phyloP scores from a whole-genome alignment of 2,113 vertebrate species.

The Thunnus maccoyii region DNA sequence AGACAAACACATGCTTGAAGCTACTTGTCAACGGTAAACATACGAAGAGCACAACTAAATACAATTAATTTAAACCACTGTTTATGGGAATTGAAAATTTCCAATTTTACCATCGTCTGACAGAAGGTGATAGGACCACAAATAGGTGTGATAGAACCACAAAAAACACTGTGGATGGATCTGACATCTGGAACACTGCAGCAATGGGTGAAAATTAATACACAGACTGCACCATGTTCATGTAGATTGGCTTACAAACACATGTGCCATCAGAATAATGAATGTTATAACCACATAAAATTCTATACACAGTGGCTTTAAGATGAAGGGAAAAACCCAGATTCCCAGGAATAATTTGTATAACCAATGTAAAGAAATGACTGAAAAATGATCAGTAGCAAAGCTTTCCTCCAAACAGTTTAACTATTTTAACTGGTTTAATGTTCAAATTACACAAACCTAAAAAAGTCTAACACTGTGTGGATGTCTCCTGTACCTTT shows the following conservation, averaged over 20 bases:
- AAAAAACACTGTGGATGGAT: not conserved
- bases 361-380: not conserved
- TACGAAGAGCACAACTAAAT: not conserved
- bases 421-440: not conserved
- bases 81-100: not conserved
- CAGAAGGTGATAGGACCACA: not conserved
- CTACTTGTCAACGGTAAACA: not conserved
- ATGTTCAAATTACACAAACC: not conserved
- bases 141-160: no score
- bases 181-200: not conserved
- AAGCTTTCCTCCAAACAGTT: not conserved
- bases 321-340: not conserved
- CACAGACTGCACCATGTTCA: not conserved
- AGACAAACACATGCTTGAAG: slow-evolving; percentile 15
- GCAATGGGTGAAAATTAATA: not conserved
- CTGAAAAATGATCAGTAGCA: not conserved
- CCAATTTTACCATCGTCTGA: not conserved
- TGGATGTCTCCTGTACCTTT: not conserved
- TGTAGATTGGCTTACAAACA: not conserved
- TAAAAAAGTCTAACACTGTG: not conserved
- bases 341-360: not conserved
- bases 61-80: not conserved
- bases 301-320: not conserved
- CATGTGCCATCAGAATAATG: not conserved
- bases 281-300: not conserved